Conservation (phyloP, 1,140 invertebrate genomes). For the Dufourea novaeangliae region DNA sequence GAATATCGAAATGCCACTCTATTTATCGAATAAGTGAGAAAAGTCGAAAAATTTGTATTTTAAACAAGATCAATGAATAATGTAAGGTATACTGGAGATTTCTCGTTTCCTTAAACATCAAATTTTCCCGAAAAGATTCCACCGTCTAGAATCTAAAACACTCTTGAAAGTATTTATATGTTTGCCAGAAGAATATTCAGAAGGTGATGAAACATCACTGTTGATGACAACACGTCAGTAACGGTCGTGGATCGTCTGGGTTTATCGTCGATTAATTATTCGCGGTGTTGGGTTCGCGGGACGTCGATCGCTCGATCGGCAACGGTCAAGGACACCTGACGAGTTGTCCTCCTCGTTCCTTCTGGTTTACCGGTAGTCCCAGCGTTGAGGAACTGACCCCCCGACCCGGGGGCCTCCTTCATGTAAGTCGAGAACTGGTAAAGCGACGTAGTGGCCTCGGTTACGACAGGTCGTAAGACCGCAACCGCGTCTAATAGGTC, state of each 20-base stretch:
- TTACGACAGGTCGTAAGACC: constrained; percentile 73
- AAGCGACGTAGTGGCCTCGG: constrained; percentile 65
- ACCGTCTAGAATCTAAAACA: background rate
- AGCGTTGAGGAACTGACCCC: constrained; percentile 45
- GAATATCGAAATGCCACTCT: background rate
- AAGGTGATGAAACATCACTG: background rate
- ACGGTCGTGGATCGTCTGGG: constrained; percentile 12
- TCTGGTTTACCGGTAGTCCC: constrained; percentile 34
- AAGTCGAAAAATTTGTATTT: background rate
- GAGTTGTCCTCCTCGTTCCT: constrained; percentile 16
- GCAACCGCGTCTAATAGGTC: constrained; percentile 74
- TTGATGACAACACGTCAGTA: background rate
- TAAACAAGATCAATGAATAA: no score
- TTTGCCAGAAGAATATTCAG: background rate
- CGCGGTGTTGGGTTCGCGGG: background rate
- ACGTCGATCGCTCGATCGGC: constrained; percentile 48
- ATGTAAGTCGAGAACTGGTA: constrained; percentile 65
- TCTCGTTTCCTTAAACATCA: no score
- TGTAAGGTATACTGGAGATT: no score
- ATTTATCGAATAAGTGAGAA: background rate
- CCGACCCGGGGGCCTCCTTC: constrained; percentile 52
- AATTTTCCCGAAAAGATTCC: background rate
- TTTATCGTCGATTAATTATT: constrained; percentile 59
- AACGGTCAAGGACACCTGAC: constrained; percentile 62
- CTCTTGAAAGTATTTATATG: background rate